These are phyloP conservation scores for Malthinus seriepunctatus DNA, from an alignment of 2,888 invertebrate species.

Conservation along the genomic window DNA sequence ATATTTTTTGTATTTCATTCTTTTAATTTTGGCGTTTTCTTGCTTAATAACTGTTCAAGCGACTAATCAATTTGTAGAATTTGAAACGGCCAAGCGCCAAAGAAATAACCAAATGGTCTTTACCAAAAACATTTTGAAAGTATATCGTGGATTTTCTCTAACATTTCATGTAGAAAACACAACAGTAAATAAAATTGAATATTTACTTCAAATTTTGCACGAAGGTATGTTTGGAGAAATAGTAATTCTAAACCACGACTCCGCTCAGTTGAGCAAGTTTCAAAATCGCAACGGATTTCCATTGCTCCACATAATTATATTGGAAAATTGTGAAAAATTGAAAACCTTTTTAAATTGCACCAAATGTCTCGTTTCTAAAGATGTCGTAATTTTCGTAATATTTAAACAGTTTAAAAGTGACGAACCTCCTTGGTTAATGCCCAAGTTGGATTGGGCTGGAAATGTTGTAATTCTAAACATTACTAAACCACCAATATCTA, in stretches of 20 bases:
- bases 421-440: constrained; percentile 20
- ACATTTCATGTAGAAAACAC: constrained; percentile 24
- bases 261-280: background rate
- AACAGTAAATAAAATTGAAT: constrained; percentile 6
- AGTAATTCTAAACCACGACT: constrained; percentile 16
- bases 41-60: background rate
- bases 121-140: constrained; percentile 14
- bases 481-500: background rate
- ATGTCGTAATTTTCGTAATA: constrained; percentile 3
- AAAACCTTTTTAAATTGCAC: background rate
- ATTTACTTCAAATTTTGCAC: constrained; percentile 11
- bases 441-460: constrained; percentile 30
- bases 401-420: background rate
- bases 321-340: constrained; percentile 9
- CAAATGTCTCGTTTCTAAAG: background rate
- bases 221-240: constrained; percentile 11
- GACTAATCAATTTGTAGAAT: constrained; percentile 1
- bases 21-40: too few species aligned
- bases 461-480: constrained; percentile 31
- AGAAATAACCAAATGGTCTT: constrained; percentile 7
- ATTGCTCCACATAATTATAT: constrained; percentile 12
- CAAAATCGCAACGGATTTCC: background rate
- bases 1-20: too few species aligned
- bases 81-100: background rate
- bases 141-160: constrained; percentile 19